Conservation (phyloP, 1,140 invertebrate genomes). For the Heliothis virescens region DNA sequence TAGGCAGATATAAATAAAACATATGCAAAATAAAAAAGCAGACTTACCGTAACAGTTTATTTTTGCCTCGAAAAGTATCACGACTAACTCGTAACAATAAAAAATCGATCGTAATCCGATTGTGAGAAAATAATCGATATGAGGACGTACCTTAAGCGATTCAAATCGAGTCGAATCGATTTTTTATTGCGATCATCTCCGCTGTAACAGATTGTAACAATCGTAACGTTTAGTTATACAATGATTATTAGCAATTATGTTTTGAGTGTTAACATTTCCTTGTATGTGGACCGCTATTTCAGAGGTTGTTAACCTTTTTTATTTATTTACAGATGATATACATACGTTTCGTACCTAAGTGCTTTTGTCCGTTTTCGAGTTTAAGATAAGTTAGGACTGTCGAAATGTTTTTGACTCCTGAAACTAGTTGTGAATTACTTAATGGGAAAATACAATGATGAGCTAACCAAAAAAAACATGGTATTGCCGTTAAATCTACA, state of each 20-base stretch:
- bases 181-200: slow-evolving; percentile 34
- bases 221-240: slow-evolving; percentile 16
- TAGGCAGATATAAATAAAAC: background rate
- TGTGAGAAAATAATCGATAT: slow-evolving; percentile 33
- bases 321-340: no score
- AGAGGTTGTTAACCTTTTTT: background rate
- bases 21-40: background rate
- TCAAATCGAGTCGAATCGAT: slow-evolving; percentile 42
- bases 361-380: no score
- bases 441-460: no score
- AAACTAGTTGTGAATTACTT: no score
- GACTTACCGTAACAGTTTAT: slow-evolving; percentile 2
- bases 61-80: slow-evolving; percentile 28
- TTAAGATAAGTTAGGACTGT: no score
- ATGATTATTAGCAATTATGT: background rate
- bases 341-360: no score
- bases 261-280: background rate
- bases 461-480: no score
- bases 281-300: background rate
- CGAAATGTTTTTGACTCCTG: no score
- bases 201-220: slow-evolving; percentile 1
- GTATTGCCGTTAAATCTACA: no score
- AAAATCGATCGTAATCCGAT: slow-evolving; percentile 3
- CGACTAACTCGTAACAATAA: slow-evolving; percentile 34
- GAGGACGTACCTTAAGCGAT: slow-evolving; percentile 25